phyloP scores from a whole-genome alignment of 2,797 vertebrate genomes.

The Arnoldichthys spilopterus region DNA sequence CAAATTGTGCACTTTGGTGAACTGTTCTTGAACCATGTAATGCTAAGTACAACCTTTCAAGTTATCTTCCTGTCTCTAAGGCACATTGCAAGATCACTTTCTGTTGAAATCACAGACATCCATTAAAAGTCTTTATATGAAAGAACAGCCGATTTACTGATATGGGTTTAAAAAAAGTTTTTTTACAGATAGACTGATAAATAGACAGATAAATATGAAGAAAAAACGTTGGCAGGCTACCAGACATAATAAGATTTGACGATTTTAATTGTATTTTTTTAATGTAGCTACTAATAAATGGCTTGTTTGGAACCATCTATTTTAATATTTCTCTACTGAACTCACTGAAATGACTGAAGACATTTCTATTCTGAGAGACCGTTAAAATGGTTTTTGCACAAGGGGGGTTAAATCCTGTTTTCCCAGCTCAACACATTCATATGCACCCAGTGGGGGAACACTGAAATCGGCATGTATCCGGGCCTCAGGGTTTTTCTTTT shows the following conservation, averaged over 20 bases:
- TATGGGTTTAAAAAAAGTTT: too few relatives aligned
- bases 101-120: not conserved
- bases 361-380: conserved; percentile 8
- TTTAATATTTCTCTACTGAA: conserved; percentile 6
- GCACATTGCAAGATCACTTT: conserved; percentile 31
- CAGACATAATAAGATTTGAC: not conserved
- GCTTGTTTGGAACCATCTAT: not conserved
- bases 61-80: conserved; percentile 29
- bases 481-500: conserved; percentile 80
- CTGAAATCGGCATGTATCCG: conserved; percentile 81
- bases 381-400: conserved; percentile 25
- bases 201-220: not conserved
- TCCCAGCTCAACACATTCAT: conserved; percentile 48
- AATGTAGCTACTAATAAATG: not conserved
- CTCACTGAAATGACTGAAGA: conserved; percentile 13
- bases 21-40: conserved; percentile 1
- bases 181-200: too few relatives aligned
- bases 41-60: not conserved
- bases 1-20: not conserved
- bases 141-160: not conserved
- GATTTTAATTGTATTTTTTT: too few relatives aligned
- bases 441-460: conserved; percentile 79
- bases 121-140: not conserved
- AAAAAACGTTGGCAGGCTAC: not conserved
- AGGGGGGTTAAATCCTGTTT: conserved; percentile 28